Conservation (phyloP, 2,888 invertebrate species). For the Nemotelus nigrinus region DNA sequence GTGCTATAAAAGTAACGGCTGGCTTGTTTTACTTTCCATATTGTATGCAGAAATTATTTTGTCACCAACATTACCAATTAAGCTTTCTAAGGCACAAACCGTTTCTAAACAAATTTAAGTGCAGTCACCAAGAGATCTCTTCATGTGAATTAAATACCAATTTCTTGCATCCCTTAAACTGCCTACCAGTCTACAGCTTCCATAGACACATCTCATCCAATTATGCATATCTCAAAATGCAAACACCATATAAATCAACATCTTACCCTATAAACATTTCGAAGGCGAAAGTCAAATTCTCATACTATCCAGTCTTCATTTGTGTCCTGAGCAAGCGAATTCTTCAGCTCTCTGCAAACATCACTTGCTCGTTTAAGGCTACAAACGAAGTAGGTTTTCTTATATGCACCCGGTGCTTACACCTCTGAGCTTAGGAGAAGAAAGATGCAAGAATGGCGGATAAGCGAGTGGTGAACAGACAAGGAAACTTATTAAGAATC, state of each 20-base stretch:
- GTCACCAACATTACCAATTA: no score
- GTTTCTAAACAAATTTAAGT: no score
- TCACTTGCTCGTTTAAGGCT: background rate
- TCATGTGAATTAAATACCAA: no score
- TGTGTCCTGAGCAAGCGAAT: background rate
- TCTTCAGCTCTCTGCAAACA: constrained; percentile 28
- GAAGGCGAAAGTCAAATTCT: background rate
- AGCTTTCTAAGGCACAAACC: no score
- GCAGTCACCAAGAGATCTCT: no score
- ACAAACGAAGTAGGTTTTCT: background rate
- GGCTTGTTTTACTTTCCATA: no score
- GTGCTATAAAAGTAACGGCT: no score
- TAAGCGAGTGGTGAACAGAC: constrained; percentile 4
- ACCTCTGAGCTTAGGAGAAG: background rate
- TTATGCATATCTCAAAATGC: constrained; percentile 18
- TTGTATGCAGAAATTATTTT: no score
- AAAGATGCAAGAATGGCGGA: background rate
- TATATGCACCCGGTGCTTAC: background rate
- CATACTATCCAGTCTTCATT: background rate
- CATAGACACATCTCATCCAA: background rate
- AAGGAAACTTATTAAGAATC: constrained; percentile 34
- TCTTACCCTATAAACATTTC: background rate
- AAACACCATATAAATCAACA: constrained; percentile 23
- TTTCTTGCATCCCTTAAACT: no score
- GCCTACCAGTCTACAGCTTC: background rate